These are phyloP conservation scores for Andrena flavipes DNA, from an alignment of 2,888 invertebrate genomes.

Conservation along the genomic window DNA sequence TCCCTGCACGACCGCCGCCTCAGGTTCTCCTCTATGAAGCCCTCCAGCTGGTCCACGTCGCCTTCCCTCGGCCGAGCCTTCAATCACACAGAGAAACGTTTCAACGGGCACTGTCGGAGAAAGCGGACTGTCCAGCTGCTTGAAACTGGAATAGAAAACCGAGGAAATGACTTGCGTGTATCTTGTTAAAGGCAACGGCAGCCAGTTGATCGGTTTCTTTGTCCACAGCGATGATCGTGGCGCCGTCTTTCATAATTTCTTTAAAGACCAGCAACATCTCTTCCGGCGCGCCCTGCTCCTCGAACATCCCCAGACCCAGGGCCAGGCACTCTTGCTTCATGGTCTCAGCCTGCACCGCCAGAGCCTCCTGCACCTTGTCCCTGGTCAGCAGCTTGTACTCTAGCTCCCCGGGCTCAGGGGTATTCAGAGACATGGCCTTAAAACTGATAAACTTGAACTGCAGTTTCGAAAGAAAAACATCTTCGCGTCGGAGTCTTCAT, in stretches of 20 bases:
- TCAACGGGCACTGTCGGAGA: neutral
- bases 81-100: neutral
- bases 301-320: constrained; percentile 76
- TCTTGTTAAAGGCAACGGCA: constrained; percentile 89
- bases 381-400: constrained; percentile 61
- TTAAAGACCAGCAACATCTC: constrained; percentile 72
- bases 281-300: constrained; percentile 76
- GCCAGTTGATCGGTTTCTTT: constrained; percentile 86
- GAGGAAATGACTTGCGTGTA: constrained; percentile 86
- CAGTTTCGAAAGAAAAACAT: neutral
- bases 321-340: constrained; percentile 77
- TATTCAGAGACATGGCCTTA: constrained; percentile 7
- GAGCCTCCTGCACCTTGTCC: constrained; percentile 72
- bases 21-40: constrained; percentile 71
- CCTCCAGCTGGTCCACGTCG: constrained; percentile 64
- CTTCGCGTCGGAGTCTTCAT: neutral
- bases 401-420: neutral
- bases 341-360: constrained; percentile 71
- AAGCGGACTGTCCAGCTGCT: neutral
- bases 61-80: constrained; percentile 41
- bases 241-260: constrained; percentile 86
- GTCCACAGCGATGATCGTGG: constrained; percentile 88
- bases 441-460: neutral
- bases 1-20: constrained; percentile 73
- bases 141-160: neutral